Base-by-base conservation (phyloP, 2,797 vertebrate species). In the Sternarchorhynchus goeldii region DNA sequence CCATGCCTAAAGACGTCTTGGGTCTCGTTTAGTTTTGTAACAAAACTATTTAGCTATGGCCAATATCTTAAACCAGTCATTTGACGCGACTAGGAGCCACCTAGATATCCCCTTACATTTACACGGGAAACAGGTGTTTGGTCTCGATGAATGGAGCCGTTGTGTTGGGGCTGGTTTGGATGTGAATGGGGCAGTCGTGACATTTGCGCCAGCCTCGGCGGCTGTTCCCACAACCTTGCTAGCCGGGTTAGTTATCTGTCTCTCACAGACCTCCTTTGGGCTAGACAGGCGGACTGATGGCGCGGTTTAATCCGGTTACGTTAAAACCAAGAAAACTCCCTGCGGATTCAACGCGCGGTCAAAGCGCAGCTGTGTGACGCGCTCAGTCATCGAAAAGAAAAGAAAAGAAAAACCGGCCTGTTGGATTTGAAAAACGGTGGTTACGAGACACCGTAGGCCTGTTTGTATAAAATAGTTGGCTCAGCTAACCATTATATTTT, bases 61-160 rank as follows among this genome's bases (percentile, higher is more conserved):
- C 65, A 65, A 65, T 21, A 36, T 70, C 75, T 82, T 45, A 70
- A 45, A 75, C 68, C 39, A 60, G 65, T 20, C 2, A 21, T 75
- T 57, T 76, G 69, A 56, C 65, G 75, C 32, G 63, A 73, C 64
- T 45, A 65, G 21, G 63, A 59, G 72, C 14, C 58, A 20, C 31
- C 58, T 12, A 50, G 70, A 67, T 78, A 50, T 79, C 41, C n/a
- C 64, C 20, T 29, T 50, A 65, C 55, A 41, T 29, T 64, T 56
- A 45, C 78, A 76, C 39, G 66, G 79, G 78, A 81, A 87, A 87
- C 90, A 90, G 88, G 90, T 92, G 89, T 84, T 82, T 80, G 73
- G 79, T 77, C 31, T 12, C 75, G 25, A 79, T 89, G 82, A 87
- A 86, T 80, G 82, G 84, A 74, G 66, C 72, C 86, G 90, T 91